A percentile compares a stretch with the other conserved stretches of the same genome.
phyloP scores from a whole-genome alignment of 2,113 vertebrate genomes.

The Hemiprocne comata region DNA sequence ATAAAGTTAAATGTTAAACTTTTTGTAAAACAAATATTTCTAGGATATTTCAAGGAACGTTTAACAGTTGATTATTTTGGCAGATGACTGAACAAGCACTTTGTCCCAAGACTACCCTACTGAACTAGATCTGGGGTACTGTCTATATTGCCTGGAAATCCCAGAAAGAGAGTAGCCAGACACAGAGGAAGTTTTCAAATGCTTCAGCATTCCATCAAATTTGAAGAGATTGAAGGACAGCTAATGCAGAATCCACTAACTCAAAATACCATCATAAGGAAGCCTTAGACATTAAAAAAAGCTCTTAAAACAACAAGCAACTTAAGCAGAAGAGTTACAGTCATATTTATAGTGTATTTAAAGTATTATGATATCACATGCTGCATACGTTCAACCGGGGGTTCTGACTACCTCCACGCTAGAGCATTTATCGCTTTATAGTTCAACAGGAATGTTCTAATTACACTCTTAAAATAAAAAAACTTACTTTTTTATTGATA shows the following conservation, averaged over 20 bases:
- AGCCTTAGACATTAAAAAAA: not conserved
- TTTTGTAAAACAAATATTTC: not conserved
- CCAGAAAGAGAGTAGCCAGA: not conserved
- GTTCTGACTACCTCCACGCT: not conserved
- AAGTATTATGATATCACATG: not conserved
- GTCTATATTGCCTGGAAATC: not conserved
- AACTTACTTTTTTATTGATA: constrained; percentile 87
- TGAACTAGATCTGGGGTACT: not conserved
- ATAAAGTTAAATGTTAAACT: not conserved
- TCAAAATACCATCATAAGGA: not conserved
- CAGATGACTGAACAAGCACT: not conserved
- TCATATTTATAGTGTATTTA: not conserved
- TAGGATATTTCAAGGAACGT: not conserved
- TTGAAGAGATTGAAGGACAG: not conserved
- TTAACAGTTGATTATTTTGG: not conserved
- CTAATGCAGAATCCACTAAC: not conserved
- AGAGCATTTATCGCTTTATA: not conserved
- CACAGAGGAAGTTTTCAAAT: not conserved
- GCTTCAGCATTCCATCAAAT: not conserved
- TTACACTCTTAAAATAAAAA: not conserved
- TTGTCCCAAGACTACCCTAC: not conserved
- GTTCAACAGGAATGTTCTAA: not conserved
- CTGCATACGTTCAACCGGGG: not conserved
- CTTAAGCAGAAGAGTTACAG: not conserved
- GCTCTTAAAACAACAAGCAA: not conserved